These are phyloP conservation scores for Spizaetus ornatus DNA, from an alignment of 2,113 vertebrate genomes.

Conservation along the genomic window DNA sequence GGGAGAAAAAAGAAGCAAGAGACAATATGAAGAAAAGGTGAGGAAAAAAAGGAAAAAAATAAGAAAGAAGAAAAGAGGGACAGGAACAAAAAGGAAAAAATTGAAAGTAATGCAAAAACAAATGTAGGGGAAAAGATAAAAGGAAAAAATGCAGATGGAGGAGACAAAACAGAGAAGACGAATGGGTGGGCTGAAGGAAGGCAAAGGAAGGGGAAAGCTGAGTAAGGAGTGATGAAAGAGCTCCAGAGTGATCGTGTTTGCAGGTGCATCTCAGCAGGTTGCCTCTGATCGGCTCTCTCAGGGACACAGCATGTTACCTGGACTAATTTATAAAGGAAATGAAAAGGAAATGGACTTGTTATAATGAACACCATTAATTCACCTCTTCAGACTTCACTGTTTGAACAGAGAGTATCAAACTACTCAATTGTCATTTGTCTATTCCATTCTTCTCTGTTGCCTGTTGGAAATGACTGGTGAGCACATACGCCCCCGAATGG, in stretches of 20 bases:
- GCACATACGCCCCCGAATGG: conserved; percentile 30
- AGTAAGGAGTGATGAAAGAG: background rate
- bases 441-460: conserved; percentile 59
- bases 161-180: background rate
- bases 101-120: background rate
- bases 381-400: conserved; percentile 67
- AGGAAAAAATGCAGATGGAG: background rate
- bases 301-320: conserved; percentile 69
- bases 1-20: background rate
- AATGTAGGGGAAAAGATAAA: background rate
- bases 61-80: background rate
- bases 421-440: conserved; percentile 69
- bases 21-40: background rate
- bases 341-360: conserved; percentile 76
- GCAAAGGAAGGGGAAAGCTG: background rate
- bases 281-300: conserved; percentile 49
- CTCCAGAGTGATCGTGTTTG: conserved; percentile 38
- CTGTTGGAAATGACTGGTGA: conserved; percentile 66
- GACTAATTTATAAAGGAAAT: conserved; percentile 77
- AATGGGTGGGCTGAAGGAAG: background rate
- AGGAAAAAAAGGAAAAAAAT: too few species aligned
- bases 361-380: conserved; percentile 77
- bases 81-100: background rate
- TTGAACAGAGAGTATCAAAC: conserved; percentile 72
- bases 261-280: conserved; percentile 71